Conservation (phyloP, 2,888 invertebrate species). For the Cryptocephalus moraei region DNA sequence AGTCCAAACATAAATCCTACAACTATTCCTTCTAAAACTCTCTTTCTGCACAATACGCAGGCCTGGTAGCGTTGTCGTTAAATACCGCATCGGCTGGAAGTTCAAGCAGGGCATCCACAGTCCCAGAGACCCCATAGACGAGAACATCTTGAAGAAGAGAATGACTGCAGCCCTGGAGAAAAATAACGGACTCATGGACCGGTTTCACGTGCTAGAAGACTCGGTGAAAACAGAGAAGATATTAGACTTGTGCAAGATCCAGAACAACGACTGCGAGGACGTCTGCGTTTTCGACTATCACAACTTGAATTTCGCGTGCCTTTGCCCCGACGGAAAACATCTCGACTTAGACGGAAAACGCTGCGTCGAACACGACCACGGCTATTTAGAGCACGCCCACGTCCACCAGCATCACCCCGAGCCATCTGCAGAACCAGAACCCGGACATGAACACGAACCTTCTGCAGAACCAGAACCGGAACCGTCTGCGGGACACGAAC, state of each 20-base stretch:
- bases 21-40: not conserved
- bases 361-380: conserved; percentile 35
- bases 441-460: conserved; percentile 18
- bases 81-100: conserved; percentile 56
- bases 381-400: not conserved
- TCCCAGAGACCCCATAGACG: conserved; percentile 42
- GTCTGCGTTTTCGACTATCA: conserved; percentile 58
- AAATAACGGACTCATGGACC: conserved; percentile 42
- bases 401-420: conserved; percentile 15
- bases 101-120: conserved; percentile 41
- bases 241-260: conserved; percentile 54
- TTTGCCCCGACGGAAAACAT: conserved; percentile 48
- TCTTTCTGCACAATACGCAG: not conserved
- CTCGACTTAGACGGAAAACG: conserved; percentile 41
- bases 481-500: conserved; percentile 35
- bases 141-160: conserved; percentile 38
- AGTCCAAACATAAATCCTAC: conserved; percentile 8
- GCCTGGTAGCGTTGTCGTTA: conserved; percentile 54
- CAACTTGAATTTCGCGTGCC: conserved; percentile 52
- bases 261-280: conserved; percentile 55
- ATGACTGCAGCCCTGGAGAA: conserved; percentile 42
- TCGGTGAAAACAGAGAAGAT: conserved; percentile 47
- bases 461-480: conserved; percentile 30
- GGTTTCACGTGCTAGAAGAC: conserved; percentile 40
- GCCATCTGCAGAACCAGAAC: conserved; percentile 19